Base-by-base conservation (phyloP, 2,797 vertebrate species). In the Melanotaenia maccullochi region DNA sequence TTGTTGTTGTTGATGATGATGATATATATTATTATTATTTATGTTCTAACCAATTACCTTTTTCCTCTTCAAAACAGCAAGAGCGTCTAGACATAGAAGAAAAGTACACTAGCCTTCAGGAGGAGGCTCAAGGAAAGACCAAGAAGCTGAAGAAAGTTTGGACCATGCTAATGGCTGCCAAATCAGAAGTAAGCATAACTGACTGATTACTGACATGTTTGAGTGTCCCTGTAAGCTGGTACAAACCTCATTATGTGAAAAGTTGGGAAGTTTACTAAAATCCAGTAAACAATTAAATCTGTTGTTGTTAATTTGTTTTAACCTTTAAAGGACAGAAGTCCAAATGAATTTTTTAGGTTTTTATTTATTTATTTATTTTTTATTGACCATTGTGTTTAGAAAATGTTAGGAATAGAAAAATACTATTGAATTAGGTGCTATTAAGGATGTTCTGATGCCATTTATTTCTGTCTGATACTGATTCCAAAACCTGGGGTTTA, bases 141-240 rank as follows among this genome's bases (percentile, higher is more conserved):
- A 99, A 99, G 89, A 99, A 99, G 70, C 89, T 99, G 87, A 99
- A 99, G 94, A 99, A 99, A 94, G 98, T 99, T 9, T 99, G 98
- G 98, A 99, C 97, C 65, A 99, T 99, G 98, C 91, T 99, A 65
- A 99, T 99, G 97, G 98, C 97, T 76, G 98, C 98, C 28, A 99
- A 99, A 83, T 98, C 98, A 52, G 98, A 99, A 93, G 98, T 99
- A 66, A 79, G 92, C 16, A 28, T 5, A 84, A 52, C 24, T 55
- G 69, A 52, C 24, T 55, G 69, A 14, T 30, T 60, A 49, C n/a
- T 62, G 13, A 63, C 24, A 54, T 25, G 25, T 25, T 28, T 16
- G 25, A 28, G 13, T 7, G 1, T 12, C 13, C 5, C 1, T 28
- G 22, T 54, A 13, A 54, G 51, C 12, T 25, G 5, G 13, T 54